Evolutionary conservation across 1,140 invertebrate species (phyloP), one percentile per base, ranked within the genome.

Genomic region (Aphelenchoides avenae): DNA sequence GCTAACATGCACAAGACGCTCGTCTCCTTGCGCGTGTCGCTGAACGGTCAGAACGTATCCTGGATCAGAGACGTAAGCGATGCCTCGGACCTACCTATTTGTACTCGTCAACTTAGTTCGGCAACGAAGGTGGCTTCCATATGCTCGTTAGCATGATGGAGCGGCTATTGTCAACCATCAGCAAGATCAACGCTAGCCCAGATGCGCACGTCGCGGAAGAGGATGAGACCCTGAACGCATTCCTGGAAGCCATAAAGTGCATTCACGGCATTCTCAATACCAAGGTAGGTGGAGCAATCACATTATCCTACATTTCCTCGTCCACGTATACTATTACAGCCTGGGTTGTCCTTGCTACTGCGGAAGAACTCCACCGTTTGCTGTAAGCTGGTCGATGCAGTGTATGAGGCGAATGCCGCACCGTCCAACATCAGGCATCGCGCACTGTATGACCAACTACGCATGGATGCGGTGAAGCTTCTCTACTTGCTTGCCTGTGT

Each of bases 111-210:
- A 44, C 63, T 59, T 29, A 60, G 57, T 60, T 60, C 52, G 42
- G 54, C 20, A 29, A 30, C 27, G 57, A 60, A 55, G 57, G 58
- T 24, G 57, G 57, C 15, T 60, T 60, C 22, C 57, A 60, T 30
- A 54, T 60, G 36, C 24, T 60, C 2, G 44, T 49, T 4, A 40
- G 36, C 18, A 34, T 60, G 24, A 37, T 60, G 24, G 61, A 40
- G 40, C 48, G 48, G 5, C n/a, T 51, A 5, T 20, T 51, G 15
- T 22, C 60, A 62, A 20, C 13, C 41, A 5, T 15, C 26, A 26
- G 5, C 29, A 62, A 61, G 24, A 42, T 63, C 11, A 24, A 64
- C 15, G 41, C 44, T 24, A 22, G 7, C 29, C 53, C 29, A 22
- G 7, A 26, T 18, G 57, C 34, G 13, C n/a, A 31, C n/a, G n/a